Evolutionary conservation across 2,888 invertebrate species (phyloP), one percentile per base, ranked within the genome.

Genomic region (Leptinotarsa peninsularis): DNA sequence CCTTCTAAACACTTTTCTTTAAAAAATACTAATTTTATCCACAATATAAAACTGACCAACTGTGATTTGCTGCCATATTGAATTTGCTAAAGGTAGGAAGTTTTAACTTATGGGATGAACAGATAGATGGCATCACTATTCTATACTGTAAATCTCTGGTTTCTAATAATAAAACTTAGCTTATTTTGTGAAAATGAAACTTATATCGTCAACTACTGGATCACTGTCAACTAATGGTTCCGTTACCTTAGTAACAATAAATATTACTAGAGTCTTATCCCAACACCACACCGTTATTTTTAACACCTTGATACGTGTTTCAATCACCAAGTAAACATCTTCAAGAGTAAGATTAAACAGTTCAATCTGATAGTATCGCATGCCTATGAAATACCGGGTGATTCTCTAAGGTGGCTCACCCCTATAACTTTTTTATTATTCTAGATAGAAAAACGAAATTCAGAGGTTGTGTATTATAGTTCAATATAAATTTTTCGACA

Each of bases 1-100:
- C 50, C 27, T 54, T 43, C 69, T 69, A 23, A 69, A 54, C 68
- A 68, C 18, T 49, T 68, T 52, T 54, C 52, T 27, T 56, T 52
- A 56, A 27, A 69, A 56, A 56, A 33, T 17, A 69, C n/a, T 69
- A 56, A 69, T 69, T 23, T 54, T 27, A 54, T 54, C 27, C 54
- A 54, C 56, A 69, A n/a, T 56, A 69, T 54, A 15, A 5, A 7
- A 27, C 69, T 13, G n/a, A 43, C 33, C 54, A 56, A 69, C 69
- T 49, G n/a, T 17, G 10, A 43, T 23, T n/a, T 69, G 54, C 15
- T 23, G 54, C 14, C 69, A 69, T 69, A 69, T 69, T 69, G 56
- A 69, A 69, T 56, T 18, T 56, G 56, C 18, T 17, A 21, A 18
- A 18, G 56, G 56, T 17, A 56, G 18, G 10, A 56, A 56, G 18